Evolutionary conservation across 2,797 vertebrate genomes (phyloP), one percentile per base, ranked within the genome.

Genomic region (Distichodus sexfasciatus): DNA sequence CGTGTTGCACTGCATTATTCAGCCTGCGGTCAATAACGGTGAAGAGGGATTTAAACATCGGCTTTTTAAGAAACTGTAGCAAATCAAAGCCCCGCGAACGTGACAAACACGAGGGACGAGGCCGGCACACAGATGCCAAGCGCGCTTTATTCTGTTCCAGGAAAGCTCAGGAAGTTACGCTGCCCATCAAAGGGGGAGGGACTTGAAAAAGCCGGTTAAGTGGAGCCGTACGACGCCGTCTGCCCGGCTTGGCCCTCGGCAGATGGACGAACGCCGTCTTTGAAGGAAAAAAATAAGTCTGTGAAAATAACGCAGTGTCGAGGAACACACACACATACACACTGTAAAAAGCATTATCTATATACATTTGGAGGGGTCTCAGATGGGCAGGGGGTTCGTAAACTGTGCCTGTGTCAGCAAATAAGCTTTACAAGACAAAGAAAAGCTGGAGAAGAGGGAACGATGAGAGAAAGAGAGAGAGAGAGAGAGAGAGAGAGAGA

Each of bases 251-350:
- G 58, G 58, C 57, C 31, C 55, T 43, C 14, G 29, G 21, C 24
- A 29, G 53, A 58, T 38, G 26, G 46, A 68, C 48, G 57, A 44
- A 68, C 36, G 11, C 35, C 48, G 31, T 10, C 41, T 33, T 21
- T 50, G 57, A 50, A 57, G n/a, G n/a, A 47, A 43, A 69, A 19
- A 11, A 1, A 61, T 26, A 61, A 62, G 26, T 61, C 26, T 14
- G 59, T 69, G 8, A 60, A 61, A 69, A 69, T 69, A 50, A 50
- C n/a, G 24, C 17, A 61, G 48, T 9, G 14, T 60, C 28, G 44
- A 33, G 19, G 9, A 14, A 60, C 23, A 43, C 38, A 43, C 38
- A 60, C 36, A 60, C 35, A 7, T 12, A 26, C 24, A 57, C 11
- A 12, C 31, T 55, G 31, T 23, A 29, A 57, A 21, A 57, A 36